phyloP scores from a whole-genome alignment of 2,797 vertebrate genomes.

The Pseudotriccus pelzelni region DNA sequence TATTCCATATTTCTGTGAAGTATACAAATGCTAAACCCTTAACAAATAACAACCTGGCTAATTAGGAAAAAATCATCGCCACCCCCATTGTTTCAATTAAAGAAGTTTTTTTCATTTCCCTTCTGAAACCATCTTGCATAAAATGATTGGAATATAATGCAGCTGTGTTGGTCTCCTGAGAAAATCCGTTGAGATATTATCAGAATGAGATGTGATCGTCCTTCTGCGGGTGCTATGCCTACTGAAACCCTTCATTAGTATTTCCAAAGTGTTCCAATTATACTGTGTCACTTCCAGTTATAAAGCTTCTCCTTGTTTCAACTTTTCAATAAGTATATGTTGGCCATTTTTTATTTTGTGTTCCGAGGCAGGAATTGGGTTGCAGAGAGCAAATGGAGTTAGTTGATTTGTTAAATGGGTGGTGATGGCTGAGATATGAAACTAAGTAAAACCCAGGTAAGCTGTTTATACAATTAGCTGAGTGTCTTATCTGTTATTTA shows the following conservation, averaged over 20 bases:
- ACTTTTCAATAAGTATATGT: background rate
- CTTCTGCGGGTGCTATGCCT: background rate
- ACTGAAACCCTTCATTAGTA: background rate
- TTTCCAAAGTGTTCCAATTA: background rate
- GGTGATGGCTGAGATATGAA: background rate
- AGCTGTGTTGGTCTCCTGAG: background rate
- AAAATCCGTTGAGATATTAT: constrained; percentile 3
- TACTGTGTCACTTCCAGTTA: background rate
- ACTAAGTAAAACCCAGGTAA: background rate
- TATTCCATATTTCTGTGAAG: background rate
- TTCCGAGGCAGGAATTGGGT: background rate
- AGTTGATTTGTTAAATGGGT: background rate
- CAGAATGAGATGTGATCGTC: background rate
- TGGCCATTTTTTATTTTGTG: background rate
- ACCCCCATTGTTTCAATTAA: background rate
- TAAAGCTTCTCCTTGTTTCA: background rate
- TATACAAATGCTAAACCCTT: background rate
- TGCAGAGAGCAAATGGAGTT: background rate
- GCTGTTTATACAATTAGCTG: background rate
- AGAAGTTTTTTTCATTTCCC: constrained; percentile 11
- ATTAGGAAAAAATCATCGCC: background rate
- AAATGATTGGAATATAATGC: background rate
- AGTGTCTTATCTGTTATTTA: background rate
- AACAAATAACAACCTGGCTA: background rate
- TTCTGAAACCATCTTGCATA: background rate